A percentile compares a stretch with the other conserved stretches of the same genome.
phyloP scores from a whole-genome alignment of 2,113 vertebrate genomes.

The Monopterus albus region DNA sequence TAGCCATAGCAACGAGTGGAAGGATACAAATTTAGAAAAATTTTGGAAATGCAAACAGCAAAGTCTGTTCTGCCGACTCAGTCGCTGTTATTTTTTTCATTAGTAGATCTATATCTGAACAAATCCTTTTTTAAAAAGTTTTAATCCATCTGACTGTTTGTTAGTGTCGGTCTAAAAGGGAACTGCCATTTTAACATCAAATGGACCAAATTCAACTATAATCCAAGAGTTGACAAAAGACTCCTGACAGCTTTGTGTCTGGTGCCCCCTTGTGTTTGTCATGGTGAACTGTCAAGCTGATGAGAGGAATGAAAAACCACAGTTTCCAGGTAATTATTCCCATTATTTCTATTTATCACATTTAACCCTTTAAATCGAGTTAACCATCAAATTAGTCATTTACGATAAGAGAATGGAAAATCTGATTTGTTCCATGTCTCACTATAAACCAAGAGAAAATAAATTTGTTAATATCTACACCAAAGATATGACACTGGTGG shows the following conservation, averaged over 20 bases:
- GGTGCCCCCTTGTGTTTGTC: slow-evolving; percentile 28
- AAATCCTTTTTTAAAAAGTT: no score
- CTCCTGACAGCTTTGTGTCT: not conserved
- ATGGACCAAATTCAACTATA: not conserved
- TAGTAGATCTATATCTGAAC: not conserved
- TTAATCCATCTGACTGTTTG: not conserved
- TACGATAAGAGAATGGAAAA: not conserved
- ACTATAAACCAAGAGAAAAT: not conserved
- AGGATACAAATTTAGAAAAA: slow-evolving; percentile 38
- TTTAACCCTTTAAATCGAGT: no score
- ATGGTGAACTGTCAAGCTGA: not conserved
- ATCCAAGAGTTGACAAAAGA: not conserved
- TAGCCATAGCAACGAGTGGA: slow-evolving; percentile 63
- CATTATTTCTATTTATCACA: not conserved
- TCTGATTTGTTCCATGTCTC: no score
- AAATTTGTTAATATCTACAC: no score
- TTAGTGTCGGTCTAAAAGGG: not conserved
- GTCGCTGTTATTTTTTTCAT: not conserved
- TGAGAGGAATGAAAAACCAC: not conserved
- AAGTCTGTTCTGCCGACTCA: slow-evolving; percentile 1
- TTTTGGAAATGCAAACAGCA: slow-evolving; percentile 40
- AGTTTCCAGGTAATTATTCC: not conserved
- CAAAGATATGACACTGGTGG: not conserved
- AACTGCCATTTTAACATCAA: not conserved
- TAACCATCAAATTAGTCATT: no score